These are phyloP conservation scores for Psittacula derbiana DNA, from an alignment of 2,797 vertebrate genomes.

Conservation along the genomic window DNA sequence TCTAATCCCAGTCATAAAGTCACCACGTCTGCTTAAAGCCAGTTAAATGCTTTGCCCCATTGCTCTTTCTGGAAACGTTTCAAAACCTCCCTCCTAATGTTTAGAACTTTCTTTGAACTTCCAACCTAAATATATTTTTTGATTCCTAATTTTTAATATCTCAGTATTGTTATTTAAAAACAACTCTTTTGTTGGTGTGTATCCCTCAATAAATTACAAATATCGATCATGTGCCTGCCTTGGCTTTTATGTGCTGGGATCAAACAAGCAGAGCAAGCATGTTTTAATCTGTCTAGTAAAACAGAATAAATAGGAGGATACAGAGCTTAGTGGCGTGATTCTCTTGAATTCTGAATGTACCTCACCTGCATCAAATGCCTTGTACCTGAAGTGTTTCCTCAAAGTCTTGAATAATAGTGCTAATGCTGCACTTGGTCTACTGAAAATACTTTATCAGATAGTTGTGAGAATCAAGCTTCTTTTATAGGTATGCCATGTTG, in stretches of 20 bases:
- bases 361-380: background rate
- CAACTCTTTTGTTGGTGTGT: background rate
- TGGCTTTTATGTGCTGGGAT: background rate
- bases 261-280: background rate
- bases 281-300: background rate
- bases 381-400: background rate
- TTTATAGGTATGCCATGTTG: background rate
- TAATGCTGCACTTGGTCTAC: background rate
- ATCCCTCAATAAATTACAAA: constrained; percentile 6
- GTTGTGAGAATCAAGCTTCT: background rate
- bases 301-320: background rate
- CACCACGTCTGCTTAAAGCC: background rate
- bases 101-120: background rate
- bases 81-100: background rate
- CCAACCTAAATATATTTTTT: background rate
- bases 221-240: background rate
- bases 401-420: background rate
- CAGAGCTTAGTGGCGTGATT: background rate
- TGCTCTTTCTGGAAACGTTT: background rate
- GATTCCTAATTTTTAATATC: background rate
- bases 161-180: background rate
- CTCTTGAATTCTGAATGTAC: background rate
- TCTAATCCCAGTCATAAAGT: background rate
- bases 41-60: background rate
- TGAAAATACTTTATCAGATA: background rate